Conservation (phyloP, 2,888 invertebrate genomes). For the Tortrix viridana region DNA sequence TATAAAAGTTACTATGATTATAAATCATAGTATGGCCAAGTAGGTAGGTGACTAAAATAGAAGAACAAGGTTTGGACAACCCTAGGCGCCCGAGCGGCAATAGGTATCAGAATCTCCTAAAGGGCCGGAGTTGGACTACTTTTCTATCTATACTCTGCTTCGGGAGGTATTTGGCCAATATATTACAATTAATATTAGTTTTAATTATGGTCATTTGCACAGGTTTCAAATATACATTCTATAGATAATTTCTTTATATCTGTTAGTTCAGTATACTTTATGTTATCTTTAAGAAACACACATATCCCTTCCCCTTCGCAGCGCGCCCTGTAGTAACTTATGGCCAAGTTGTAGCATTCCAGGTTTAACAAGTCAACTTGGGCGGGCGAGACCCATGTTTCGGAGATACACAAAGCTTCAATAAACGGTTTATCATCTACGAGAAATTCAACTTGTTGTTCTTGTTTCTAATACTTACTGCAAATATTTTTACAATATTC, state of each 20-base stretch:
- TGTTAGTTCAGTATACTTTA: slow-evolving; percentile 30
- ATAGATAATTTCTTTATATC: slow-evolving; percentile 37
- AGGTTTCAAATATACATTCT: slow-evolving; percentile 41
- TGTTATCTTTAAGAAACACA: slow-evolving; percentile 28
- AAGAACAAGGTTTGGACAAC: too few species aligned
- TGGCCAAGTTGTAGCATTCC: slow-evolving; percentile 21
- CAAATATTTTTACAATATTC: slow-evolving; percentile 39
- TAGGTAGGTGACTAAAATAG: too few species aligned
- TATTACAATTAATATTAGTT: slow-evolving; percentile 38
- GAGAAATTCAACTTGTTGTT: slow-evolving; percentile 33
- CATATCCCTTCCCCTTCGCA: slow-evolving; percentile 40
- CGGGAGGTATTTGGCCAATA: slow-evolving; percentile 41
- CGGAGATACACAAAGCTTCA: slow-evolving; percentile 36
- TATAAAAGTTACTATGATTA: too few species aligned
- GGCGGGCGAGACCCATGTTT: slow-evolving; percentile 33
- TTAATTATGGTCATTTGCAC: slow-evolving; percentile 33
- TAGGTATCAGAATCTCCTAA: too few species aligned
- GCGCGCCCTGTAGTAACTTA: slow-evolving; percentile 30
- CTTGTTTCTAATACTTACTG: slow-evolving; percentile 38
- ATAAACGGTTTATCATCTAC: slow-evolving; percentile 28
- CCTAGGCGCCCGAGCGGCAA: too few species aligned
- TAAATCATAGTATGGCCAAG: too few species aligned
- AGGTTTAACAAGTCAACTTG: slow-evolving; percentile 29
- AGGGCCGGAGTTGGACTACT: too few species aligned
- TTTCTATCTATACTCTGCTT: too few species aligned